Conservation (phyloP, 2,888 invertebrate species). For the Tryphoninae sp. region DNA sequence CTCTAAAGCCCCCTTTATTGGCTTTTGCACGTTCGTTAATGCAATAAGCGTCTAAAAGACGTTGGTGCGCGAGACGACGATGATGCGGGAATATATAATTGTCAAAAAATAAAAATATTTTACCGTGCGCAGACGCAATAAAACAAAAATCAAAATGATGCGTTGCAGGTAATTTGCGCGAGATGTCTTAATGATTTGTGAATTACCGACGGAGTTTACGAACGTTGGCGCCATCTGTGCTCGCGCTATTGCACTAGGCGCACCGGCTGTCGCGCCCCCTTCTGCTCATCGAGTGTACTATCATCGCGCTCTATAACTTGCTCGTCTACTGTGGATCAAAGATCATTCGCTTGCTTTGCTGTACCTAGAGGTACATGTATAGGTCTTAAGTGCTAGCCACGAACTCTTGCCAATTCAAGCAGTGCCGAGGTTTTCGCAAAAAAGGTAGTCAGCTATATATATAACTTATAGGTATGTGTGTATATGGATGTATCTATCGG, state of each 20-base stretch:
- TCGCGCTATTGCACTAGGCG: background rate
- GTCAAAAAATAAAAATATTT: background rate
- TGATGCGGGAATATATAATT: conserved; percentile 9
- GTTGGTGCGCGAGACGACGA: background rate
- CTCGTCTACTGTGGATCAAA: background rate
- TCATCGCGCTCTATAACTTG: background rate
- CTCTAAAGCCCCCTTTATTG: conserved; percentile 23
- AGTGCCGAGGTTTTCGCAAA: conserved; percentile 52
- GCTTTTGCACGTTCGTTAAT: conserved; percentile 43
- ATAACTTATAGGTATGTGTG: background rate
- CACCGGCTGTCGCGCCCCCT: background rate
- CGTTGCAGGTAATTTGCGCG: no score
- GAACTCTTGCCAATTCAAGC: conserved; percentile 49
- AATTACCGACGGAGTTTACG: background rate
- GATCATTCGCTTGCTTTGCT: conserved; percentile 2
- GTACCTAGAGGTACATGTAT: background rate
- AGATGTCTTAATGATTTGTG: no score
- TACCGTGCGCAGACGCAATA: background rate
- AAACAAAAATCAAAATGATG: no score
- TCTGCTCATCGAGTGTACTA: background rate
- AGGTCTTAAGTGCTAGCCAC: conserved; percentile 1
- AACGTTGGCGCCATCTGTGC: background rate
- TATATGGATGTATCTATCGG: background rate
- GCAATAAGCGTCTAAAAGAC: conserved; percentile 7
- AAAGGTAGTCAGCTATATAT: background rate